Percentiles rank a stretch among this genome's conserved stretches.
These are phyloP conservation scores for Chelonoidis abingdonii DNA, from an alignment of 2,113 vertebrate genomes.

Conservation along the genomic window DNA sequence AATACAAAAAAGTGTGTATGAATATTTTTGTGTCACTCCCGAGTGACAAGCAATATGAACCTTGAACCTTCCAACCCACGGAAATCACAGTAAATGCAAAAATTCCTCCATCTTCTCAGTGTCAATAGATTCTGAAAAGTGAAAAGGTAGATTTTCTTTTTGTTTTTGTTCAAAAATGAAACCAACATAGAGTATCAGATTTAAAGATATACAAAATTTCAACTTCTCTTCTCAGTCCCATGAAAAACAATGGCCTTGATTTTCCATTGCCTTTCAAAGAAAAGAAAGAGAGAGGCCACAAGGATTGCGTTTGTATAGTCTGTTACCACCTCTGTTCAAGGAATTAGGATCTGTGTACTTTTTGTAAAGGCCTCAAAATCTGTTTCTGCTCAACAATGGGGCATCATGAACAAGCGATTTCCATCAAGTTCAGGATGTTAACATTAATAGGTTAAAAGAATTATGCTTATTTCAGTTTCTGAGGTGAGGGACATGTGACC, in stretches of 20 bases:
- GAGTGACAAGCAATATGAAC: not conserved
- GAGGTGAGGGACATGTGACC: not conserved
- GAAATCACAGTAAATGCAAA: not conserved
- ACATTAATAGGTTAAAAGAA: not conserved
- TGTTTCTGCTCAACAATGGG: not conserved
- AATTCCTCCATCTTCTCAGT: not conserved
- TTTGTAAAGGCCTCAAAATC: conserved; percentile 11
- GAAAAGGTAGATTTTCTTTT: conserved; percentile 5
- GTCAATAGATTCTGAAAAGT: not conserved
- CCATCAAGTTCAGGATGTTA: not conserved
- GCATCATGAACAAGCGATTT: conserved; percentile 6
- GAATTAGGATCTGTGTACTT: not conserved
- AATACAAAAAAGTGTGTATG: not conserved
- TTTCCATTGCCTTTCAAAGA: not conserved
- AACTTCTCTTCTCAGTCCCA: not conserved
- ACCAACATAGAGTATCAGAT: not conserved
- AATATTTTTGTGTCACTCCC: not conserved
- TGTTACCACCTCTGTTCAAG: not conserved
- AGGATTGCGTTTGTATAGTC: not conserved
- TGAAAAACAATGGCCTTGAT: not conserved
- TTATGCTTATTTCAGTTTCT: conserved; percentile 3
- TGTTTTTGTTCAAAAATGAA: not conserved
- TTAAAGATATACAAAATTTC: not conserved
- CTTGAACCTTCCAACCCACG: not conserved
- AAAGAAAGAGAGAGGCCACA: not conserved